Evolutionary conservation across 2,888 invertebrate species (phyloP).

Genomic region (Proisotoma minuta): DNA sequence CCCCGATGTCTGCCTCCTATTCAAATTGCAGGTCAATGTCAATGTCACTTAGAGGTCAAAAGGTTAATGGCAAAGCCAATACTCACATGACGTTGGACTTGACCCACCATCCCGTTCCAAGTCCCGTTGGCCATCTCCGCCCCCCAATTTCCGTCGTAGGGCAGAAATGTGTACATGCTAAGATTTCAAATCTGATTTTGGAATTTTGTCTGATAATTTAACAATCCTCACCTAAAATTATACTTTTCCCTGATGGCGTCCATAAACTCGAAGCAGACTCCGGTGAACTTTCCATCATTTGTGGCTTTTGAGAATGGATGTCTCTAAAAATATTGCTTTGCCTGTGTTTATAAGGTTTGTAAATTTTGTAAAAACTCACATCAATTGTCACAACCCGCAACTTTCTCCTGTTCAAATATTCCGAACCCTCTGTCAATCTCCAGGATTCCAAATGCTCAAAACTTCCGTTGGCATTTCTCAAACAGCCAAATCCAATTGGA

Average conservation of each 20-base stretch:
- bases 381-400: slow-evolving; percentile 34
- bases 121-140: slow-evolving; percentile 28
- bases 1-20: slow-evolving; percentile 43
- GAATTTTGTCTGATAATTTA: not conserved
- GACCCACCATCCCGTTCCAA: slow-evolving; percentile 47
- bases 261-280: slow-evolving; percentile 43
- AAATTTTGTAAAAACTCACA: slow-evolving; percentile 17
- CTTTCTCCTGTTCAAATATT: slow-evolving; percentile 14
- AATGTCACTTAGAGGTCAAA: not conserved
- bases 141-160: slow-evolving; percentile 45
- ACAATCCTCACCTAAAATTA: slow-evolving; percentile 36
- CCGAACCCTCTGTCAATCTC: slow-evolving; percentile 12
- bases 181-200: not conserved
- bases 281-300: slow-evolving; percentile 22
- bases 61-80: not conserved
- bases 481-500: not conserved
- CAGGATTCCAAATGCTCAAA: not conserved
- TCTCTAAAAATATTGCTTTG: slow-evolving; percentile 24
- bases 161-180: slow-evolving; percentile 25
- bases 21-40: no score
- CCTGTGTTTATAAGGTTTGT: not conserved
- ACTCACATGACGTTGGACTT: slow-evolving; percentile 33
- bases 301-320: slow-evolving; percentile 34
- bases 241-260: slow-evolving; percentile 33
- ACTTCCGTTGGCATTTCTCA: not conserved